These are phyloP conservation scores for Drosophila mayaguana DNA, from an alignment of 2,888 invertebrate genomes.

Conservation along the genomic window DNA sequence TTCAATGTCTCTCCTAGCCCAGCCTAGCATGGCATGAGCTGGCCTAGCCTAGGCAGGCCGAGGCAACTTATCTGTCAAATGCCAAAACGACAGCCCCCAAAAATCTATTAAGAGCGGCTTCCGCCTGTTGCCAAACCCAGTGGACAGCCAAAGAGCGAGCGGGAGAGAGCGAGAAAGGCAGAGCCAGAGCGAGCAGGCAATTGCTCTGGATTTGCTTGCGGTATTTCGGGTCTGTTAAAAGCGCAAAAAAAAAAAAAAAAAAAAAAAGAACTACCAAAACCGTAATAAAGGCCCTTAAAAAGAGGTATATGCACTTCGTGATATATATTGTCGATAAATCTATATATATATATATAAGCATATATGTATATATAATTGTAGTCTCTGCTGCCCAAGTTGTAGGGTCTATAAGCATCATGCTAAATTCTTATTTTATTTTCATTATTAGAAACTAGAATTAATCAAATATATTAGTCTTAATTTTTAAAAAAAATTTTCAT, in stretches of 20 bases:
- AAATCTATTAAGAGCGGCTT: constrained; percentile 68
- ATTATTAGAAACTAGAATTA: too few relatives aligned
- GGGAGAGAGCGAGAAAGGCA: too few relatives aligned
- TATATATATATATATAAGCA: too few relatives aligned
- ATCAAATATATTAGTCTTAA: too few relatives aligned
- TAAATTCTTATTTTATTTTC: too few relatives aligned
- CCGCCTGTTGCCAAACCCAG: constrained; percentile 53
- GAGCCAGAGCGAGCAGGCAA: neutral
- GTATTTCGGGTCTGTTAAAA: constrained; percentile 3
- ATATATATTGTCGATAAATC: too few relatives aligned
- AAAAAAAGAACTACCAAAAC: neutral
- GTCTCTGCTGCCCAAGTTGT: too few relatives aligned
- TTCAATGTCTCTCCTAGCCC: constrained; percentile 15
- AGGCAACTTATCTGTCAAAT: constrained; percentile 66
- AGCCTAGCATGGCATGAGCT: too few relatives aligned
- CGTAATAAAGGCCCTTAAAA: neutral
- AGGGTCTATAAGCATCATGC: too few relatives aligned
- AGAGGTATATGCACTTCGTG: neutral
- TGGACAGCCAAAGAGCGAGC: neutral
- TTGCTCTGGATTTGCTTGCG: constrained; percentile 10
- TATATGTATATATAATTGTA: too few relatives aligned
- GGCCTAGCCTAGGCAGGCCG: neutral
- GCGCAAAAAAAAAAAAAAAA: neutral
- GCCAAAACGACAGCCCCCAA: constrained; percentile 60
- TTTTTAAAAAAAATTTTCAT: too few relatives aligned